phyloP scores from a whole-genome alignment of 1,140 invertebrate species.

The Andrena cerasifolii region DNA sequence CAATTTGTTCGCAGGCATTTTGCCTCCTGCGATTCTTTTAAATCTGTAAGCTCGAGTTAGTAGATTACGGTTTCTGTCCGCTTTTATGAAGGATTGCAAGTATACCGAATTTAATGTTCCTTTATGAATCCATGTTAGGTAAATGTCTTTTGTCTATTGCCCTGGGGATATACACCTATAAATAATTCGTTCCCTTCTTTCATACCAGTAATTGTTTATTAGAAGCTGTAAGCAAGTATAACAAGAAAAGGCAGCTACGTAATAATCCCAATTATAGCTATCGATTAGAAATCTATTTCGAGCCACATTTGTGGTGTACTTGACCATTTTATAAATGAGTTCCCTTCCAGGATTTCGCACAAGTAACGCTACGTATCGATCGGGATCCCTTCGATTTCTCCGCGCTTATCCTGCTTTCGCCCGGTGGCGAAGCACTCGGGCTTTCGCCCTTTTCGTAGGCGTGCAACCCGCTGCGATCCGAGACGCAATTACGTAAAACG shows the following conservation, averaged over 20 bases:
- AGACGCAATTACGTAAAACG: conserved; percentile 18
- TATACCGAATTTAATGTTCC: no score
- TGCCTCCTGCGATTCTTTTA: no score
- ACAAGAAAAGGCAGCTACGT: no score
- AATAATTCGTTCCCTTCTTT: neutral
- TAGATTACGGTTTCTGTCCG: no score
- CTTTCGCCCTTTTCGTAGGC: neutral
- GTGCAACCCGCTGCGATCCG: neutral
- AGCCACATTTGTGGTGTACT: neutral
- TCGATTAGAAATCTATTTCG: neutral
- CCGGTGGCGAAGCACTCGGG: neutral
- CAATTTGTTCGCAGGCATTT: no score
- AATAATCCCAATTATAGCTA: conserved; percentile 6
- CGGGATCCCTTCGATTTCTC: no score
- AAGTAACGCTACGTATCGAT: no score
- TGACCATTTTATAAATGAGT: neutral
- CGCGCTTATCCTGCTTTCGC: neutral
- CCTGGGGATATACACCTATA: neutral
- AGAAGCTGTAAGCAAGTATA: no score
- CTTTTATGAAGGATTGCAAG: no score
- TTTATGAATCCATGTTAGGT: neutral
- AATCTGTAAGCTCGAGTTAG: no score
- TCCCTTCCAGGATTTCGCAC: no score
- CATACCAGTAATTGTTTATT: neutral
- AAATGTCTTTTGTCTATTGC: neutral